Conservation (phyloP, 2,797 vertebrate species). For the Leucoraja ocellata region DNA sequence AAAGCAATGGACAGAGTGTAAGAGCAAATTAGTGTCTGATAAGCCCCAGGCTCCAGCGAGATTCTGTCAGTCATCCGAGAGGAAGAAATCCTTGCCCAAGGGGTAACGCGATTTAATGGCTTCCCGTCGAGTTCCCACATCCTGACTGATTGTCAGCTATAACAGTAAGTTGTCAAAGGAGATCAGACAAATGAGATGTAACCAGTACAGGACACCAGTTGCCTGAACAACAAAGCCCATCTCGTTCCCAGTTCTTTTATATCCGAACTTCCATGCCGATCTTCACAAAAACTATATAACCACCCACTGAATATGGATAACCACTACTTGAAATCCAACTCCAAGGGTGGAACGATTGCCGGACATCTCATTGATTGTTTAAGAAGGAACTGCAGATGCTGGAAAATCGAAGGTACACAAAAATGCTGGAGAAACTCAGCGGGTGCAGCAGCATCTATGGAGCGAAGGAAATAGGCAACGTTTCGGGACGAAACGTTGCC, state of each 20-base stretch:
- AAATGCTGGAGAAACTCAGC: too few species aligned
- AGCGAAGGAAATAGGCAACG: too few species aligned
- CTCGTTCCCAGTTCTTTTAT: not conserved
- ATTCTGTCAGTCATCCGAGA: not conserved
- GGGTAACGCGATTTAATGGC: not conserved
- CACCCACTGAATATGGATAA: not conserved
- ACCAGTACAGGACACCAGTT: not conserved
- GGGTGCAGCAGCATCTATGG: too few species aligned
- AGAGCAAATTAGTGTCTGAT: not conserved
- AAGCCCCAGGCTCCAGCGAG: not conserved
- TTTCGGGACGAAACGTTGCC: too few species aligned
- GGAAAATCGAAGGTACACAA: too few species aligned
- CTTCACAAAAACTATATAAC: not conserved
- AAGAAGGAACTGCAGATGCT: too few species aligned
- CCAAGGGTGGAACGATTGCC: not conserved
- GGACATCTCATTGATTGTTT: not conserved
- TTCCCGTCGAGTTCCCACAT: not conserved
- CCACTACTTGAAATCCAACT: not conserved
- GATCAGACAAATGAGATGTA: not conserved
- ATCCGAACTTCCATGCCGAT: not conserved
- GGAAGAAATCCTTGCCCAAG: not conserved
- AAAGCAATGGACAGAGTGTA: not conserved
- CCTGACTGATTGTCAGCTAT: not conserved
- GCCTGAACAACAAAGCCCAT: not conserved
- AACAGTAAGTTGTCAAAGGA: constrained; percentile 10